phyloP scores from a whole-genome alignment of 2,113 vertebrate genomes.

The Fregetta grallaria region DNA sequence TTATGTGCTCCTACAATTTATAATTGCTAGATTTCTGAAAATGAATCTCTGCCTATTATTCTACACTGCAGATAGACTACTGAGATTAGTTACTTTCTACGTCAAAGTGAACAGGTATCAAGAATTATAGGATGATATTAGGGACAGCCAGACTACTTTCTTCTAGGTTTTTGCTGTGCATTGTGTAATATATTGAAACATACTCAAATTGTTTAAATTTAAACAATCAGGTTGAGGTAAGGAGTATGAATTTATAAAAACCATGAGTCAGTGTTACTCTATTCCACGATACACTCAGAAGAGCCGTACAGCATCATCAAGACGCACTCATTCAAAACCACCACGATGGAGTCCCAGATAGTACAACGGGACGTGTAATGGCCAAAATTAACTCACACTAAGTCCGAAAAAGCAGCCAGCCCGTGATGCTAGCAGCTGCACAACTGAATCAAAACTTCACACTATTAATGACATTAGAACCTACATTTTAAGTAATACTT shows the following conservation, averaged over 20 bases:
- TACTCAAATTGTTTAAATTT: not conserved
- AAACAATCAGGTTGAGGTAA: not conserved
- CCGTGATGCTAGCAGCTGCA: not conserved
- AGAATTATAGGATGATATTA: not conserved
- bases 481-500: not conserved
- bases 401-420: not conserved
- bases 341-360: not conserved
- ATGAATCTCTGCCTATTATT: not conserved
- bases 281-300: rapidly evolving
- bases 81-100: not conserved
- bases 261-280: rapidly evolving
- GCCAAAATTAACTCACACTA: not conserved
- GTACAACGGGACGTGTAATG: not conserved
- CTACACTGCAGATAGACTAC: not conserved
- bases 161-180: not conserved
- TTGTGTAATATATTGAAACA: not conserved
- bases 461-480: not conserved
- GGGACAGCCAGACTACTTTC: not conserved
- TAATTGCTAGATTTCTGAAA: not conserved
- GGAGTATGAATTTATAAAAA: rapidly evolving
- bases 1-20: not conserved
- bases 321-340: not conserved
- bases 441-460: not conserved
- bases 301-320: rapidly evolving
- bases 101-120: not conserved